A percentile compares a stretch with the other conserved stretches of the same genome.
Conservation (phyloP, 1,140 invertebrate genomes). For the Cyclina sinensis region DNA sequence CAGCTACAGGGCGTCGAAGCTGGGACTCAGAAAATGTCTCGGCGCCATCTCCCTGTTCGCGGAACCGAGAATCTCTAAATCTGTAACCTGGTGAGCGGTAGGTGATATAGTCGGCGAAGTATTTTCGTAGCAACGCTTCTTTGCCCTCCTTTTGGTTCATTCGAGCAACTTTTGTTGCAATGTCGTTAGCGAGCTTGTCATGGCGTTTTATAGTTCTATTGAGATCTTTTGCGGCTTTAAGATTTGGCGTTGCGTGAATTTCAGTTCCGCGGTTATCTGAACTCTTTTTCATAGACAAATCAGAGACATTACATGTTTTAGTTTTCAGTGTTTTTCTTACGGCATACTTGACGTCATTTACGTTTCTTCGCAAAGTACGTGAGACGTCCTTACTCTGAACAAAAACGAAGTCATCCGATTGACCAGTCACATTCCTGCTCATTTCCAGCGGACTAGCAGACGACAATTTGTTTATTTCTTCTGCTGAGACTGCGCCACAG, state of each 20-base stretch:
- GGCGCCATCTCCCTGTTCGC: slow-evolving; percentile 57
- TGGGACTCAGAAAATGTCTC: not conserved
- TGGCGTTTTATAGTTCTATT: slow-evolving; percentile 12
- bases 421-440: slow-evolving; percentile 45
- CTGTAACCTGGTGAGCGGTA: slow-evolving; percentile 29
- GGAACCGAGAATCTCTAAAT: not conserved
- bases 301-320: not conserved
- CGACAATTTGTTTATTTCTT: slow-evolving; percentile 34
- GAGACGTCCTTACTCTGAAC: not conserved
- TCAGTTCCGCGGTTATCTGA: not conserved
- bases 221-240: slow-evolving; percentile 1
- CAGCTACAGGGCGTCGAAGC: not conserved
- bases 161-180: slow-evolving; percentile 34
- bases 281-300: not conserved
- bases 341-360: slow-evolving; percentile 55
- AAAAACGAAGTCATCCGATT: slow-evolving; percentile 36
- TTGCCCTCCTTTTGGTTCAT: slow-evolving; percentile 60
- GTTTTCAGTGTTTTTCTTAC: slow-evolving; percentile 54
- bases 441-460: not conserved
- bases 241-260: not conserved
- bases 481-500: slow-evolving; percentile 7
- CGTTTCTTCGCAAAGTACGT: slow-evolving; percentile 26
- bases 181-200: slow-evolving; percentile 37
- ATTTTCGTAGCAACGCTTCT: slow-evolving; percentile 55
- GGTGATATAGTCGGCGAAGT: slow-evolving; percentile 60